phyloP scores from a whole-genome alignment of 2,113 vertebrate genomes.

The Columbina picui region DNA sequence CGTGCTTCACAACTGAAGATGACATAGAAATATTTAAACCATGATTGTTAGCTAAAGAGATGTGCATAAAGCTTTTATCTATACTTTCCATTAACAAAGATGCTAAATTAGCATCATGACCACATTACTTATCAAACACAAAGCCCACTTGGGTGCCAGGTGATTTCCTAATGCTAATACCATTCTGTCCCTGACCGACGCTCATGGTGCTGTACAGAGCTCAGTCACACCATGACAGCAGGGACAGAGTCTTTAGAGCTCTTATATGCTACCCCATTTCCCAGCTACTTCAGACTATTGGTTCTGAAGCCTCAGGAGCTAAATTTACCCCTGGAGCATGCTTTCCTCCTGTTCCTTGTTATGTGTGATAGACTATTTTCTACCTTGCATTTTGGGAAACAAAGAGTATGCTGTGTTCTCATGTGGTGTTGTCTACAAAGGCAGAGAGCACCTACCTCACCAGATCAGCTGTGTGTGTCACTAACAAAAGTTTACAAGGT shows the following conservation, averaged over 20 bases:
- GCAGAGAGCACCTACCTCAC: background rate
- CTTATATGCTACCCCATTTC: background rate
- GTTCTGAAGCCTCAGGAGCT: background rate
- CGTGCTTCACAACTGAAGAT: background rate
- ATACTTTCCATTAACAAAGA: background rate
- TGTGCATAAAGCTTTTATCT: background rate
- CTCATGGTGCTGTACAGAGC: background rate
- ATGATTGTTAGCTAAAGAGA: background rate
- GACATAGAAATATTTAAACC: background rate
- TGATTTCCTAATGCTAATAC: background rate
- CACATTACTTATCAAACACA: background rate
- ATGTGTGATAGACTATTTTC: background rate
- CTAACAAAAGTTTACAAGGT: background rate
- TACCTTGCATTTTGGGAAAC: background rate
- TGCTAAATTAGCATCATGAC: background rate
- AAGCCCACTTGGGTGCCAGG: background rate
- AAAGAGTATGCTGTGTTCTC: background rate
- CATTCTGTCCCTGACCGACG: accelerated
- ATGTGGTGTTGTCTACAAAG: background rate
- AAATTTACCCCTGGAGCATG: background rate
- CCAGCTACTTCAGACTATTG: background rate
- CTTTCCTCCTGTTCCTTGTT: background rate
- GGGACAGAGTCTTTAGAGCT: background rate
- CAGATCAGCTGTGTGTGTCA: background rate
- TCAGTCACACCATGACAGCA: background rate